phyloP scores from a whole-genome alignment of 2,797 vertebrate genomes.

The Coregonus sp. region DNA sequence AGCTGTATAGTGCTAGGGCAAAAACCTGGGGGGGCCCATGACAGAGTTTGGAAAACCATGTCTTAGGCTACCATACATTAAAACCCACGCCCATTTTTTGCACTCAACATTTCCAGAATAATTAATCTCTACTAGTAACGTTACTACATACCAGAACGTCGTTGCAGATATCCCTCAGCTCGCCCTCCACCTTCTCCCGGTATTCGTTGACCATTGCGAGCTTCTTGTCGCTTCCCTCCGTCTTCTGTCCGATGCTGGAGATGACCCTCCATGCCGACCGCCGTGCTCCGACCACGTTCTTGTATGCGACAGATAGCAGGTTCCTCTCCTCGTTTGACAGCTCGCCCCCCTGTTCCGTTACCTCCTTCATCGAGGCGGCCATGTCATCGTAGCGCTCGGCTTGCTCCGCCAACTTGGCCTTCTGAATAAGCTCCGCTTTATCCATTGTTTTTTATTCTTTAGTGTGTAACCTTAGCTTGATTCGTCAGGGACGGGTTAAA shows the following conservation, averaged over 20 bases:
- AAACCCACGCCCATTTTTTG: not conserved
- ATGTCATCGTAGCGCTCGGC: conserved; percentile 98
- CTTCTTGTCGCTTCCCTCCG: conserved; percentile 84
- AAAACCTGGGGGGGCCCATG: too few species aligned
- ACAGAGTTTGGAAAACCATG: too few species aligned
- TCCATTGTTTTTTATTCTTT: conserved; percentile 76
- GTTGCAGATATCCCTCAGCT: conserved; percentile 89
- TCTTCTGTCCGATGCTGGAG: conserved; percentile 88
- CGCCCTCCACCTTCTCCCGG: conserved; percentile 87
- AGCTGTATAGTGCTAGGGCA: too few species aligned
- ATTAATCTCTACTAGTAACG: not conserved
- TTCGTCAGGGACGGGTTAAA: conserved; percentile 33
- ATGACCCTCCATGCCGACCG: conserved; percentile 94
- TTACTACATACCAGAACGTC: conserved; percentile 83
- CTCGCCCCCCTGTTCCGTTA: conserved; percentile 85
- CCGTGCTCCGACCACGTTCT: conserved; percentile 92
- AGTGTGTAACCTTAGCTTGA: conserved; percentile 1
- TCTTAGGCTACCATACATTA: not conserved
- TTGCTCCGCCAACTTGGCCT: conserved; percentile 95
- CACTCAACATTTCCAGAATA: not conserved
- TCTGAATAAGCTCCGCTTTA: conserved; percentile 86
- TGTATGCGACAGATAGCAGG: conserved; percentile 97
- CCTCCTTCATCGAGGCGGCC: conserved; percentile 91
- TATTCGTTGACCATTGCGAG: conserved; percentile 87
- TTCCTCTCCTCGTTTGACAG: conserved; percentile 95